These are phyloP conservation scores for Xiphophorus couchianus DNA, from an alignment of 2,113 vertebrate species.

Conservation along the genomic window DNA sequence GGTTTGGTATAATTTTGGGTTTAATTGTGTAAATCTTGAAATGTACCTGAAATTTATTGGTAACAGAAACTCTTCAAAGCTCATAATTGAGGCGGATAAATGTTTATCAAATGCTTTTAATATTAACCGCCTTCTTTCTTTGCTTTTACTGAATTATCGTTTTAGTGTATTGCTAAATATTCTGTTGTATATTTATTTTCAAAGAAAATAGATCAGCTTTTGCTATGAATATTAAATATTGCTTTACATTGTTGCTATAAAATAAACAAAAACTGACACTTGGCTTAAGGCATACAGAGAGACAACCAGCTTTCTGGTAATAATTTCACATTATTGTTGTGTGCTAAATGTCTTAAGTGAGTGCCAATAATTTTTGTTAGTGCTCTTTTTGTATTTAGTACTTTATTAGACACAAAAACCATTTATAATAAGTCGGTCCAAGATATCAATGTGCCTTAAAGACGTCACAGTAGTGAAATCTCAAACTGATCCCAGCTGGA, in stretches of 20 bases:
- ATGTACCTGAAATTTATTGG: not conserved
- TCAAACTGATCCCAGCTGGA: not conserved
- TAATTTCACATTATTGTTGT: not conserved
- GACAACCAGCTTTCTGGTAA: not conserved
- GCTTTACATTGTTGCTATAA: constrained; percentile 21
- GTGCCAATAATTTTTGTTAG: not conserved
- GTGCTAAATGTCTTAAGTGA: not conserved
- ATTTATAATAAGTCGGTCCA: not conserved
- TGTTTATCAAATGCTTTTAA: not conserved
- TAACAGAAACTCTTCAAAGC: not conserved
- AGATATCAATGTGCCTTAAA: not conserved
- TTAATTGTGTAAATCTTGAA: not conserved
- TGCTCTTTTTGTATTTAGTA: no score
- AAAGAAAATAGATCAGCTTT: not conserved
- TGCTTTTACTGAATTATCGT: not conserved
- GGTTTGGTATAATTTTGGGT: not conserved
- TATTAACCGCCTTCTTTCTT: not conserved
- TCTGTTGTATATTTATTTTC: not conserved
- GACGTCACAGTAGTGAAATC: not conserved
- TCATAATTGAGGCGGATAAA: not conserved
- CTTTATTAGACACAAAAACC: no score
- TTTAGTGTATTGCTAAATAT: not conserved
- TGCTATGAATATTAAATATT: constrained; percentile 16
- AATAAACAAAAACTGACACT: constrained; percentile 1
- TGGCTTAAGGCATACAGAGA: constrained; percentile 44